Percentiles rank a stretch among this genome's conserved stretches.
phyloP scores from a whole-genome alignment of 2,113 vertebrate genomes.

The Balaeniceps rex region DNA sequence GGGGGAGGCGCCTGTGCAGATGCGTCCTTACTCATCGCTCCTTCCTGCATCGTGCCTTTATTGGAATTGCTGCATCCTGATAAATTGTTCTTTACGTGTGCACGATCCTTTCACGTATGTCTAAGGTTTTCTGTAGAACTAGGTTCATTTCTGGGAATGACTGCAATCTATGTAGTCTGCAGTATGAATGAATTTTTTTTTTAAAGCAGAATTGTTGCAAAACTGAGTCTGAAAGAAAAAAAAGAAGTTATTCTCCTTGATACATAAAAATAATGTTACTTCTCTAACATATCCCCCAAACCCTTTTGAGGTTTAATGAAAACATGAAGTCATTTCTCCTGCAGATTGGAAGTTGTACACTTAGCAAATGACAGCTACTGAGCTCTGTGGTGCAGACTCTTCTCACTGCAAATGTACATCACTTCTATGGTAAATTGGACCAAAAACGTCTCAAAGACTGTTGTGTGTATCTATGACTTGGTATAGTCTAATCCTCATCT shows the following conservation, averaged over 20 bases:
- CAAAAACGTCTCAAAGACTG: background rate
- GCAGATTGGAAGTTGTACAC: background rate
- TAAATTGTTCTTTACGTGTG: too few relatives aligned
- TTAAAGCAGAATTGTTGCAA: background rate
- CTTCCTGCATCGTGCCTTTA: background rate
- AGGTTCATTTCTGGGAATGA: background rate
- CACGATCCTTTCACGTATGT: rapidly evolving
- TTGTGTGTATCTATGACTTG: background rate
- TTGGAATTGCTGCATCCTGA: background rate
- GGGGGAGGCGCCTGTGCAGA: background rate
- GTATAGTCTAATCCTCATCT: background rate
- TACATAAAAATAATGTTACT: background rate
- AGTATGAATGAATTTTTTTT: background rate
- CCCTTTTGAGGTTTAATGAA: background rate
- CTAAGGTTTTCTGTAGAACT: background rate
- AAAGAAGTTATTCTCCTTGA: background rate
- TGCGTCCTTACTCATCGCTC: rapidly evolving
- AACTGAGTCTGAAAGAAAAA: background rate
- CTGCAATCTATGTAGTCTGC: background rate
- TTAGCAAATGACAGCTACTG: background rate
- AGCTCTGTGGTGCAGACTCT: background rate
- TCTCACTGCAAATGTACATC: background rate
- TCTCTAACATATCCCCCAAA: background rate
- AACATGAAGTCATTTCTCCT: background rate
- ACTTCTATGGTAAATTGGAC: background rate